phyloP scores from a whole-genome alignment of 1,140 invertebrate genomes.

The Mactra quadrangularis region DNA sequence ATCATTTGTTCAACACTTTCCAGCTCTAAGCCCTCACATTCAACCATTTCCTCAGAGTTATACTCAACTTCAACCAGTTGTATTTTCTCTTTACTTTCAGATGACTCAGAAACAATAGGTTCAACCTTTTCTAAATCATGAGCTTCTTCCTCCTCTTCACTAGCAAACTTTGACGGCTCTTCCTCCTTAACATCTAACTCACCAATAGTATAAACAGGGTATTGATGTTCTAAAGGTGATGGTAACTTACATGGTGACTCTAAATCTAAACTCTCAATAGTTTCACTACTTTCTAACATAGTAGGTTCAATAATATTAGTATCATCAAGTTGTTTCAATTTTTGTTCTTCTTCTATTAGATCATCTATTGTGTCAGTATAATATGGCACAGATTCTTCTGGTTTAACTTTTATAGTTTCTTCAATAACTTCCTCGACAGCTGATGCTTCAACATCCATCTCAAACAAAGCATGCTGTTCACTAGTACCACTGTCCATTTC shows the following conservation, averaged over 20 bases:
- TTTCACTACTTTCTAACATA: slow-evolving; percentile 45
- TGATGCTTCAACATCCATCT: slow-evolving; percentile 12
- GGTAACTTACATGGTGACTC: slow-evolving; percentile 36
- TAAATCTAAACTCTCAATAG: slow-evolving; percentile 47
- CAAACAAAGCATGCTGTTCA: slow-evolving; percentile 26
- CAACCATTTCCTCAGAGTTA: slow-evolving; percentile 14
- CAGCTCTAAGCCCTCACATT: slow-evolving; percentile 47
- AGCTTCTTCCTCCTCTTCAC: not conserved
- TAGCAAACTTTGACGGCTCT: not conserved
- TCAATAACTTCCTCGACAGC: not conserved
- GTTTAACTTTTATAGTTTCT: not conserved
- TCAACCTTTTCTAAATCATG: not conserved
- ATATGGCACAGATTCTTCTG: slow-evolving; percentile 11
- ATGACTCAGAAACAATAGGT: not conserved
- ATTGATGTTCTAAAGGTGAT: slow-evolving; percentile 40
- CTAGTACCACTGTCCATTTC: not conserved
- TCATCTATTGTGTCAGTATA: slow-evolving; percentile 7
- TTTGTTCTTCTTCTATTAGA: slow-evolving; percentile 30
- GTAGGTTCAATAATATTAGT: slow-evolving; percentile 22
- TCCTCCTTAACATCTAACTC: slow-evolving; percentile 21
- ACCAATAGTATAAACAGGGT: slow-evolving; percentile 12
- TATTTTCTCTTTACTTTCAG: not conserved
- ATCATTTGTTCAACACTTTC: slow-evolving; percentile 41
- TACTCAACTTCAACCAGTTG: slow-evolving; percentile 15
- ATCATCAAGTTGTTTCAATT: slow-evolving; percentile 11